Base-by-base conservation (phyloP, 1,140 invertebrate genomes). In the Bombus polaris region DNA sequence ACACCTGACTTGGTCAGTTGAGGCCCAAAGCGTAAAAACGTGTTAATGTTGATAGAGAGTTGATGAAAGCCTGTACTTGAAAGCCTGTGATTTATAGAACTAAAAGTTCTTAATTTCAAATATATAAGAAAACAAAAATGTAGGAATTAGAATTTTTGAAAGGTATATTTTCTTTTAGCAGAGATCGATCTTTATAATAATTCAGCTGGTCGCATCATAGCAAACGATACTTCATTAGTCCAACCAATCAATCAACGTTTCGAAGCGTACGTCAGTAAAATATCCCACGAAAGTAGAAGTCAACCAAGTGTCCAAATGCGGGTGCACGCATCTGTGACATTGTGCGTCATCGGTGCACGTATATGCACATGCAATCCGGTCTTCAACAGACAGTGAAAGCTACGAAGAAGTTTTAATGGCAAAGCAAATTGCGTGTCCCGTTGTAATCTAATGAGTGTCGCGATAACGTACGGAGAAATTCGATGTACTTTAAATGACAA, bases 381-480 rank as follows among this genome's bases (percentile, higher is more conserved):
- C n/a, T 62, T 32, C 39, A 10, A 57, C 22, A 18, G 42, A 53
- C 39, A 28, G 85, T 89, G 88, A 89, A 88, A 89, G 83, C 70
- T 66, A 28, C 53, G 66, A 12, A 39, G 82, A 32, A 74, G 87
- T 57, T 78, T 86, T 82, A 79, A 89, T 71, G 83, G 66, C 59
- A 12, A 88, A 47, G 73, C 73, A 88, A 89, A 89, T 89, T 72
- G 86, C 77, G 82, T 53, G 65, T 81, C 74, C 44, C 74, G 22
- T n/a, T 39, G 70, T 74, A 78, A 83, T n/a, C 75, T 59, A 62
- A 76, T 39, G 70, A 53, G 70, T 1, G 71, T 53, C 73, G 82
- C n/a, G 74, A 88, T 87, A 88, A 83, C 62, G 53, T 57, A n/a
- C 15, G n/a, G 59, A 28, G 78, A 87, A 82, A 86, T 82, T 88